A percentile compares a stretch with the other conserved stretches of the same genome.
Conservation (phyloP, 1,140 invertebrate species). For the Drosophila kepulauana region DNA sequence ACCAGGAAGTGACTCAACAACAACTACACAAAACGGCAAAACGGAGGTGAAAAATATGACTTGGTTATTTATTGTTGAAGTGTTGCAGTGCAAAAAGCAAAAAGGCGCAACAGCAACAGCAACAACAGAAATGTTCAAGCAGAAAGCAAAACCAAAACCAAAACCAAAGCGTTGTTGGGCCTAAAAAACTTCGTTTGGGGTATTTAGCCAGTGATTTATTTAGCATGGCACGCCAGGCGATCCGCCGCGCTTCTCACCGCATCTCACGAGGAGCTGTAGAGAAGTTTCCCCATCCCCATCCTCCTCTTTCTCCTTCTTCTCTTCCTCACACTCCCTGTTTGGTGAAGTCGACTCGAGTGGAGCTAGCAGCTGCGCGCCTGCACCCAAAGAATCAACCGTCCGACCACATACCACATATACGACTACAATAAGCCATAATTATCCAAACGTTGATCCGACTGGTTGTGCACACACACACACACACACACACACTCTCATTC, state of each 20-base stretch:
- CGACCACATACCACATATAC: constrained; percentile 28
- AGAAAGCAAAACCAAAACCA: constrained; percentile 31
- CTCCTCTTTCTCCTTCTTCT: neutral
- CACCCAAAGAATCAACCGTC: constrained; percentile 20
- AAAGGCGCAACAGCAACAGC: constrained; percentile 28
- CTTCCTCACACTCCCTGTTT: neutral
- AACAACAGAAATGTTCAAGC: constrained; percentile 19
- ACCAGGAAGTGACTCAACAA: constrained; percentile 82
- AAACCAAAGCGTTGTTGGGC: constrained; percentile 49
- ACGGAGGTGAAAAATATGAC: constrained; percentile 81
- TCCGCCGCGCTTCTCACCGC: constrained; percentile 38
- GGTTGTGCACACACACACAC: constrained; percentile 30
- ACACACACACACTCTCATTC: constrained; percentile 17
- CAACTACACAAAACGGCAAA: constrained; percentile 62
- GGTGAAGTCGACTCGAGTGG: neutral
- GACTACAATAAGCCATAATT: constrained; percentile 80
- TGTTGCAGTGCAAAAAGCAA: constrained; percentile 76
- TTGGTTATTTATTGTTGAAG: constrained; percentile 83
- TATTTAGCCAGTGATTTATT: constrained; percentile 82
- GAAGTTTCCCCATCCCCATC: neutral
- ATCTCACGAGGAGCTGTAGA: constrained; percentile 6
- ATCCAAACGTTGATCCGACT: constrained; percentile 74
- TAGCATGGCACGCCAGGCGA: constrained; percentile 70
- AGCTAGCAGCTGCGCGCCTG: constrained; percentile 35
- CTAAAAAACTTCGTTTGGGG: constrained; percentile 77